These are phyloP conservation scores for Bubo scandiacus DNA, from an alignment of 2,113 vertebrate genomes.

Conservation along the genomic window DNA sequence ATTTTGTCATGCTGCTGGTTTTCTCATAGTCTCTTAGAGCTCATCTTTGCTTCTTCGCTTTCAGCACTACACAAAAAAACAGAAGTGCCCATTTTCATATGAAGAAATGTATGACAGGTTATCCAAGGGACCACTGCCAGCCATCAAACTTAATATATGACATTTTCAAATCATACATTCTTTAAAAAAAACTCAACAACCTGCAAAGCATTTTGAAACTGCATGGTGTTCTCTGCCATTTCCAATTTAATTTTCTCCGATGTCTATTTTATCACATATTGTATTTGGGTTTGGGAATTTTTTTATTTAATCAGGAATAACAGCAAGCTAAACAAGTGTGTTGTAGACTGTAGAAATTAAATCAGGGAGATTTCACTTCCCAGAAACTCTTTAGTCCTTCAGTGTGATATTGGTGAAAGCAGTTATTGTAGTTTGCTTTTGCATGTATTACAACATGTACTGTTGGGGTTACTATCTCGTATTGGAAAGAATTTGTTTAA, in stretches of 20 bases:
- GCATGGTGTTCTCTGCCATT: background rate
- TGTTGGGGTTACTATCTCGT: background rate
- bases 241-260: background rate
- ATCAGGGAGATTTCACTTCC: background rate
- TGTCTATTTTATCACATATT: background rate
- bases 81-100: background rate
- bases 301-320: constrained; percentile 27
- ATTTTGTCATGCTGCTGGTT: background rate
- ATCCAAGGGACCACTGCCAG: background rate
- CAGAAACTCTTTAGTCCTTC: background rate
- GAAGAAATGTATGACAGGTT: background rate
- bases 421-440: background rate
- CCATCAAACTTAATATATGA: background rate
- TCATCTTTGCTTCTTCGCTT: background rate
- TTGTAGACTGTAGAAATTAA: background rate
- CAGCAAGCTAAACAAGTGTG: background rate
- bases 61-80: background rate
- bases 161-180: background rate
- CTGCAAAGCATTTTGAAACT: background rate
- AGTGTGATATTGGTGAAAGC: background rate
- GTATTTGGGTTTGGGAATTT: constrained; percentile 6
- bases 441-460: background rate
- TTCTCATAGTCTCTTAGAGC: background rate
- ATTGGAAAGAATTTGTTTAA: background rate
- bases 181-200: background rate